Evolutionary conservation across 1,140 invertebrate genomes (phyloP), one percentile per base, ranked within the genome.

Genomic region (Drosophila mauritiana): DNA sequence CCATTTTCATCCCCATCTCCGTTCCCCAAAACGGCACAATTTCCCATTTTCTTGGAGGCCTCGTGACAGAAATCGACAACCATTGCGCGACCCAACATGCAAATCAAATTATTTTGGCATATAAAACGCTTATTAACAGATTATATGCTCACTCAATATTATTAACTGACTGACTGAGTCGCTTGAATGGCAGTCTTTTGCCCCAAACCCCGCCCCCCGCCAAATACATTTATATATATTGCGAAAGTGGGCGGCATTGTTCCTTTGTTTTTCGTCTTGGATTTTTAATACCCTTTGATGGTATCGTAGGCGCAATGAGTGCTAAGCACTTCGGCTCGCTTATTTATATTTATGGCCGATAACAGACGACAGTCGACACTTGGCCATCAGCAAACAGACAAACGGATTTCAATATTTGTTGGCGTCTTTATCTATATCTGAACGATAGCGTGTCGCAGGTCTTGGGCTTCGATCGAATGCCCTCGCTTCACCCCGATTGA

Each of bases 31-130:
- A 12, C 46, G n/a, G 12, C 45, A 12, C 20, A 11, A 25, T 8
- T 40, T 13, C 12, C 42, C 39, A 11, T 37, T 52, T n/a, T 13
- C 0, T 25, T 45, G 1, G 5, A 12, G 39, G 34, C 63, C 42
- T 46, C 36, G 45, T 31, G 31, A 31, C 31, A 69, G 49, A 56
- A 69, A 70, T 67, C 64, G 64, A 68, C 64, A 42, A 39, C 42
- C 40, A 61, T 39, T 36, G 27, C 27, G 31, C 13, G 43, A 11
- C 49, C 49, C 51, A 39, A 70, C 68, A 86, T 88, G 70, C 79
- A 86, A 86, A 86, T 89, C 84, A 80, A 89, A 89, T 86, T 86
- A 86, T 88, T 76, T 85, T 78, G 79, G 76, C 74, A 88, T 86
- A 86, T 88, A 73, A 86, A 86, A 88, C 68, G 54, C 84, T 88